phyloP scores from a whole-genome alignment of 2,113 vertebrate genomes.

The Syngnathus floridae region DNA sequence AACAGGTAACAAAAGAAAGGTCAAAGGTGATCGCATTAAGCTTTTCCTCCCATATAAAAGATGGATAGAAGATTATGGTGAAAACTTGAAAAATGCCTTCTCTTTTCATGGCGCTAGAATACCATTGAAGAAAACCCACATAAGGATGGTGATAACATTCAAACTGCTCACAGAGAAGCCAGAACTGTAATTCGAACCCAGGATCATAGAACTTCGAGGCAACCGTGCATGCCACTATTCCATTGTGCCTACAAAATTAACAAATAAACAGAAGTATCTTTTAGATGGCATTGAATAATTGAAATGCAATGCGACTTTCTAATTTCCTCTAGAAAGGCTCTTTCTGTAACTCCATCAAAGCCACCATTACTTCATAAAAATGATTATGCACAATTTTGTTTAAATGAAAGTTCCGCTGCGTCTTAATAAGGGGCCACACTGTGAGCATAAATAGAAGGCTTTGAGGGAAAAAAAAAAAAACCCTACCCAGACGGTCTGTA shows the following conservation, averaged over 20 bases:
- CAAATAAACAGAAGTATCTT: conserved; percentile 8
- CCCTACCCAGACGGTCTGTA: conserved; percentile 19
- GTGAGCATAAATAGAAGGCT: conserved; percentile 37
- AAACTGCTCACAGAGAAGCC: background rate
- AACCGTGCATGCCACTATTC: background rate
- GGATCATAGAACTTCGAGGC: background rate
- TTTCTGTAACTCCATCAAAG: conserved; percentile 12
- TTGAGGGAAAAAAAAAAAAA: conserved; percentile 16
- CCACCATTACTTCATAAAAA: background rate
- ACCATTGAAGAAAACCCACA: background rate
- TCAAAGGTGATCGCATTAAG: too few relatives aligned
- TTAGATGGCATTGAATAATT: conserved; percentile 6
- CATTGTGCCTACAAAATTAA: background rate
- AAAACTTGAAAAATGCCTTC: background rate
- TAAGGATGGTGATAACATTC: background rate
- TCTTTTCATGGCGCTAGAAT: conserved; percentile 8
- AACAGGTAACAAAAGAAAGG: background rate
- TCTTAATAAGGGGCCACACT: conserved; percentile 38
- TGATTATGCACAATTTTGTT: conserved; percentile 10
- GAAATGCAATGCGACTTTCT: conserved; percentile 3
- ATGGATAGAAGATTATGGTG: background rate
- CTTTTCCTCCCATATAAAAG: background rate
- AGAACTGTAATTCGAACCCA: background rate
- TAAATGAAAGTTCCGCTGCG: conserved; percentile 7
- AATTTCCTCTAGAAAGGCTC: conserved; percentile 8